A percentile compares a stretch with the other conserved stretches of the same genome.
phyloP scores from a whole-genome alignment of 2,797 vertebrate species.

The Sebastes dallii region DNA sequence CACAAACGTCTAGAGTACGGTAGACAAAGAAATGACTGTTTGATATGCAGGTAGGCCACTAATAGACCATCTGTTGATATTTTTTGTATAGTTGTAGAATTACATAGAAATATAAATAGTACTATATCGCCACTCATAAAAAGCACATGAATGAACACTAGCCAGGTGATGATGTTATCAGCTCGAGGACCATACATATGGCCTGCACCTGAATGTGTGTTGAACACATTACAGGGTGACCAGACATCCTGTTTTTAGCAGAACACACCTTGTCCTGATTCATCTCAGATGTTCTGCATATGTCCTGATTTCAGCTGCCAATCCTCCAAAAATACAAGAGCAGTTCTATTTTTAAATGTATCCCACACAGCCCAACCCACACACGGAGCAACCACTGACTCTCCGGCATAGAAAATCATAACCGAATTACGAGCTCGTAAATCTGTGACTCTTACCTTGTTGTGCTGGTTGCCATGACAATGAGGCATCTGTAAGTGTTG shows the following conservation, averaged over 20 bases:
- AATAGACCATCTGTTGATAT: not conserved
- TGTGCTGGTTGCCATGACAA: slow-evolving; percentile 26
- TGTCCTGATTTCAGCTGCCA: slow-evolving; percentile 4
- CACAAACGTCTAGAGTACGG: not conserved
- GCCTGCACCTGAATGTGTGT: slow-evolving; percentile 4
- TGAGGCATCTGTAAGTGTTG: not conserved
- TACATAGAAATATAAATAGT: not conserved
- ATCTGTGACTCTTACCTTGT: slow-evolving; percentile 4
- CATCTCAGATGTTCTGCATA: slow-evolving; percentile 2
- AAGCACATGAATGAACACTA: not conserved
- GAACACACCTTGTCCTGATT: not conserved
- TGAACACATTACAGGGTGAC: not conserved
- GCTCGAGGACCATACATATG: not conserved
- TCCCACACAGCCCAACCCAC: slow-evolving; percentile 4
- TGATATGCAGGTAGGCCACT: not conserved
- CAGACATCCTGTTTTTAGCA: not conserved
- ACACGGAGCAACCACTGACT: not conserved
- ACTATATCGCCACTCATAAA: not conserved
- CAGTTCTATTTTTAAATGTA: slow-evolving; percentile 6
- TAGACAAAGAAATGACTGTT: slow-evolving; percentile 16
- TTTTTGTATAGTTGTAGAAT: not conserved
- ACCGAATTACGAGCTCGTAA: slow-evolving; percentile 2
- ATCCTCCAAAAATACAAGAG: not conserved
- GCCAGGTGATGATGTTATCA: not conserved
- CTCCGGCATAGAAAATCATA: not conserved